A percentile compares a stretch with the other conserved stretches of the same genome.
These are phyloP conservation scores for Rhodeus uyekii DNA, from an alignment of 2,797 vertebrate species.

Conservation along the genomic window DNA sequence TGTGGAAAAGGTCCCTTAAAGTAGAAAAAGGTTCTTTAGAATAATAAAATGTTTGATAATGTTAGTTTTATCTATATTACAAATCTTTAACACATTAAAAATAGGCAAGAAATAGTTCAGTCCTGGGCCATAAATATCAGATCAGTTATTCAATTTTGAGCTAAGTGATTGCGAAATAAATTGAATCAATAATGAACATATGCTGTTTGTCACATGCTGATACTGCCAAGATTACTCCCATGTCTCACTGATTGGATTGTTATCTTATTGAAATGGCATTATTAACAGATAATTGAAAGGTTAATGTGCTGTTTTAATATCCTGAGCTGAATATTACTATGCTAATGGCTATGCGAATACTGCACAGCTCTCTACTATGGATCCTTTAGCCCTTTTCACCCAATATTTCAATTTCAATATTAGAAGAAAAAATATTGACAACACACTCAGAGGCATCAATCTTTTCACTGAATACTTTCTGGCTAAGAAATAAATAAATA, in stretches of 20 bases:
- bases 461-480: too few species aligned
- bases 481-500: too few species aligned
- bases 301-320: slow-evolving; percentile 53
- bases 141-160: not conserved
- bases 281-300: slow-evolving; percentile 65
- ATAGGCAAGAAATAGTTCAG: not conserved
- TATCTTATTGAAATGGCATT: slow-evolving; percentile 68
- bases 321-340: slow-evolving; percentile 47
- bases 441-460: too few species aligned
- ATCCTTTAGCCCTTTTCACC: not conserved
- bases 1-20: not conserved
- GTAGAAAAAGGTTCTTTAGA: not conserved
- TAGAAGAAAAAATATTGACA: too few species aligned
- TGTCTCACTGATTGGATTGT: slow-evolving; percentile 60
- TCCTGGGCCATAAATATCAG: not conserved
- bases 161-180: not conserved
- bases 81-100: not conserved
- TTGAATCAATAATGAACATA: slow-evolving; percentile 41
- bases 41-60: not conserved
- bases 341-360: slow-evolving; percentile 54
- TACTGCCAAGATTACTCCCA: slow-evolving; percentile 58
- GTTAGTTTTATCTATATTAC: not conserved
- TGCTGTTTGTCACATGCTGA: slow-evolving; percentile 42
- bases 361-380: not conserved
- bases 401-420: too few species aligned